Conservation (phyloP, 2,888 invertebrate species). For the Oligia latruncula region DNA sequence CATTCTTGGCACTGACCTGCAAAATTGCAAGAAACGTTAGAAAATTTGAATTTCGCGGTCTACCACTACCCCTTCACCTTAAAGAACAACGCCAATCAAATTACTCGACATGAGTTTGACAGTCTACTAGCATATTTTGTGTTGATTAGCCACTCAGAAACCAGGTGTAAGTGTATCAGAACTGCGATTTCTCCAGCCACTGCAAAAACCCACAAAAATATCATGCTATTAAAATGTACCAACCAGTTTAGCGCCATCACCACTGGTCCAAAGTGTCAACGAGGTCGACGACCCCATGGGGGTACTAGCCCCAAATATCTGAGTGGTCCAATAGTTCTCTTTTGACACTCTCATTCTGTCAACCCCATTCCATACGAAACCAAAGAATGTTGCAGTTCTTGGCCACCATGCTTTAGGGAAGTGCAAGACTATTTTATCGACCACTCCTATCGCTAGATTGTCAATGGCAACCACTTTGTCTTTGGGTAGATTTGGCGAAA, state of each 20-base stretch:
- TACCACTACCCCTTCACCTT: too few species aligned
- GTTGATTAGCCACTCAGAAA: too few species aligned
- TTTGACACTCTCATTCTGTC: slow-evolving; percentile 58
- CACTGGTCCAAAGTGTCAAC: slow-evolving; percentile 74
- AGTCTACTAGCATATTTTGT: too few species aligned
- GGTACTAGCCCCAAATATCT: slow-evolving; percentile 66
- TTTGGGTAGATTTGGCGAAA: slow-evolving; percentile 89
- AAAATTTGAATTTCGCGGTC: too few species aligned
- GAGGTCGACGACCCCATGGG: slow-evolving; percentile 64
- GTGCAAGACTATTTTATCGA: slow-evolving; percentile 92
- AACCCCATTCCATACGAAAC: slow-evolving; percentile 82
- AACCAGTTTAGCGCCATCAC: slow-evolving; percentile 73
- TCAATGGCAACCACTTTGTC: slow-evolving; percentile 89
- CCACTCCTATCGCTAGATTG: slow-evolving; percentile 91
- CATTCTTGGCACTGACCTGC: too few species aligned
- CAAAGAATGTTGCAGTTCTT: slow-evolving; percentile 62
- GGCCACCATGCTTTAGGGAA: slow-evolving; percentile 92
- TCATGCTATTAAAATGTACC: slow-evolving; percentile 46
- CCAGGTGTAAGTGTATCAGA: neutral
- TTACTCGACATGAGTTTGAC: too few species aligned
- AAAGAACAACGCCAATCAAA: too few species aligned
- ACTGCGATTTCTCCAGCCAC: neutral
- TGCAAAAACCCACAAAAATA: neutral
- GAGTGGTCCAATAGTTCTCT: slow-evolving; percentile 68
- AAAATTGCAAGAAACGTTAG: too few species aligned